Evolutionary conservation across 1,140 invertebrate species (phyloP).

Genomic region (Danaus melanippus): DNA sequence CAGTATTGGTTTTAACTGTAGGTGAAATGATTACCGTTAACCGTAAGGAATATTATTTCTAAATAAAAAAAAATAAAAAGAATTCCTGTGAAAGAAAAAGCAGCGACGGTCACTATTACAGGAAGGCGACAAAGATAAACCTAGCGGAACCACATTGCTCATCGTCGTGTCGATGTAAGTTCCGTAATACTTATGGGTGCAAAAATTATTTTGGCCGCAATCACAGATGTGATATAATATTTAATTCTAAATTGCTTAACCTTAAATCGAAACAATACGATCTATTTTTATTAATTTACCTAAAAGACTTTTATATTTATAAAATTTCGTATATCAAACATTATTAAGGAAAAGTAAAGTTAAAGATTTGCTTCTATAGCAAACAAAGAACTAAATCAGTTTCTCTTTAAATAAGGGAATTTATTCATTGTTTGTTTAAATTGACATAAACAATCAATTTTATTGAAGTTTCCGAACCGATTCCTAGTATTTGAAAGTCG

Average conservation of each 20-base stretch:
- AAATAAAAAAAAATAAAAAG: conserved; percentile 2
- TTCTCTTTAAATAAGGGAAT: conserved; percentile 16
- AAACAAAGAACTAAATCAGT: background rate
- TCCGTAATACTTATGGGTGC: conserved; percentile 35
- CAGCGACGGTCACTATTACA: conserved; percentile 16
- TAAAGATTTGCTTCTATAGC: too few species aligned
- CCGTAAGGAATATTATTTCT: background rate
- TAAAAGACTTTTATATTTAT: too few species aligned
- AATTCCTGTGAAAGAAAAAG: conserved; percentile 13
- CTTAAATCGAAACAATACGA: too few species aligned
- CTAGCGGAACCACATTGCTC: conserved; percentile 37
- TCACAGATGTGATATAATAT: conserved; percentile 15
- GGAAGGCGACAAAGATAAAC: conserved; percentile 27
- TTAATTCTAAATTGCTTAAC: too few species aligned
- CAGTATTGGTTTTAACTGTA: too few species aligned
- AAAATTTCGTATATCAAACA: too few species aligned
- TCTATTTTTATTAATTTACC: too few species aligned
- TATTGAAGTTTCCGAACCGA: background rate
- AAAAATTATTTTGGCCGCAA: conserved; percentile 11
- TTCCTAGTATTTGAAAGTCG: too few species aligned
- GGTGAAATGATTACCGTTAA: too few species aligned
- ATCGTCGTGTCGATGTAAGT: conserved; percentile 25
- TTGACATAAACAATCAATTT: conserved; percentile 13
- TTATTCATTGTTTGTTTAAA: conserved; percentile 9
- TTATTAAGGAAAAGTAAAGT: too few species aligned